Conservation (phyloP, 2,797 vertebrate genomes). For the Lagocephalus sceleratus region DNA sequence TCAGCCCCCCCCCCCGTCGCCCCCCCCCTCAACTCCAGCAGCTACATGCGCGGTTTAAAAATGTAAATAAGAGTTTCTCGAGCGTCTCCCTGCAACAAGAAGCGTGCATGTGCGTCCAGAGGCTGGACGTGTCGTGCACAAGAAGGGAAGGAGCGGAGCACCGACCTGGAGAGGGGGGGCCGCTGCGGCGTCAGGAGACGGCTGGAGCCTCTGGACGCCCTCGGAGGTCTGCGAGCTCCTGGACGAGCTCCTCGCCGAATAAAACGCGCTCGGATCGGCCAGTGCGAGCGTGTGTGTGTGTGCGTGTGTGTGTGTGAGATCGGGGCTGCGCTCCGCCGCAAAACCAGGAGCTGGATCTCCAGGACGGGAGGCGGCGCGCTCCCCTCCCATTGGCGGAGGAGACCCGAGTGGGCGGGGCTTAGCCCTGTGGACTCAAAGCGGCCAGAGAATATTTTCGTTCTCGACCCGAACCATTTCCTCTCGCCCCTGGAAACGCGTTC, state of each 20-base stretch:
- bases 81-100: too few species aligned
- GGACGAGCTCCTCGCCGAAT: constrained; percentile 46
- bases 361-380: constrained; percentile 8
- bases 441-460: too few species aligned
- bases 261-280: constrained; percentile 36
- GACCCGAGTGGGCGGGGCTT: neutral
- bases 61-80: too few species aligned
- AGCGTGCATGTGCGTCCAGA: too few species aligned
- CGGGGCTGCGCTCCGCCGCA: neutral
- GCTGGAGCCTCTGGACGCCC: constrained; percentile 7
- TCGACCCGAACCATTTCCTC: too few species aligned
- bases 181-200: neutral
- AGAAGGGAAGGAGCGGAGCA: constrained; percentile 6
- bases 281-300: constrained; percentile 18
- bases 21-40: too few species aligned
- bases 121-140: too few species aligned
- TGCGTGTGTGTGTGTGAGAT: constrained; percentile 16
- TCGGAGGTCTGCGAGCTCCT: constrained; percentile 33
- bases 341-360: constrained; percentile 50
- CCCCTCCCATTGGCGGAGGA: neutral
- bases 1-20: too few species aligned
- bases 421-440: too few species aligned
- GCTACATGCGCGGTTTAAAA: too few species aligned
- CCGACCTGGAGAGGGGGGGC: constrained; percentile 42
- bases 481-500: too few species aligned